Base-by-base conservation (phyloP, 2,797 vertebrate genomes). In the Sebastes cheni region DNA sequence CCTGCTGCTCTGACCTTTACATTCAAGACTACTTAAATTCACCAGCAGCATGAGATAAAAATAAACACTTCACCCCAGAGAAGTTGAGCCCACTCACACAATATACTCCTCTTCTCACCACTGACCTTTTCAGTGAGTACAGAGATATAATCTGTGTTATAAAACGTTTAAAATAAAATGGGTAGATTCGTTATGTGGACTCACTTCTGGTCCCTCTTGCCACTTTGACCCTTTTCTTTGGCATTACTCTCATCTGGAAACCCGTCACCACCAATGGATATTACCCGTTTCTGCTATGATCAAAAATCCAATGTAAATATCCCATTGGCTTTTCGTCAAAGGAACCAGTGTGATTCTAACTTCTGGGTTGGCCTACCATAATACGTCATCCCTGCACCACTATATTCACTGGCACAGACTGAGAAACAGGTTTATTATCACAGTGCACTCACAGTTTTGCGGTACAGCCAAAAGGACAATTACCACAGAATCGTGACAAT, bases 1-100 rank as follows among this genome's bases (percentile, higher is more conserved):
- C 32, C 27, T 70, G 71, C 67, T 76, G 75, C 75, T 74, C 69
- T 73, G 75, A 87, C 82, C 79, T 87, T 86, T 79, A 70, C 9
- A 82, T 27, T 68, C 32, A 73, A 25, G 64, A 16, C 39, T 39
- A 25, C 27, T 66, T 64, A 42, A 1, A 25, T 73, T 79, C 62
- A 76, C n/a, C 54, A 56, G 74, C 39, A 60, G 78, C 60, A 74
- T 67, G 50, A 64, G 74, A 78, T 70, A 56, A 74, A 77, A 79
- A 66, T 23, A 50, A 62, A 61, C 36, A 29, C 67, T 73, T 71
- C 42, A 72, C 75, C 60, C 27, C 62, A 42, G 22, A 25, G 30
- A 67, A 13, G 5, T 42, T 18, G 13, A 32, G 13, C 23, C 20
- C 6, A 18, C 67, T 55, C 71, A 71, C 34, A 23, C 20, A 22